Percentiles rank a stretch among this genome's conserved stretches.
Evolutionary conservation across 2,888 invertebrate genomes (phyloP).

Genomic region (Epinotia ramella): DNA sequence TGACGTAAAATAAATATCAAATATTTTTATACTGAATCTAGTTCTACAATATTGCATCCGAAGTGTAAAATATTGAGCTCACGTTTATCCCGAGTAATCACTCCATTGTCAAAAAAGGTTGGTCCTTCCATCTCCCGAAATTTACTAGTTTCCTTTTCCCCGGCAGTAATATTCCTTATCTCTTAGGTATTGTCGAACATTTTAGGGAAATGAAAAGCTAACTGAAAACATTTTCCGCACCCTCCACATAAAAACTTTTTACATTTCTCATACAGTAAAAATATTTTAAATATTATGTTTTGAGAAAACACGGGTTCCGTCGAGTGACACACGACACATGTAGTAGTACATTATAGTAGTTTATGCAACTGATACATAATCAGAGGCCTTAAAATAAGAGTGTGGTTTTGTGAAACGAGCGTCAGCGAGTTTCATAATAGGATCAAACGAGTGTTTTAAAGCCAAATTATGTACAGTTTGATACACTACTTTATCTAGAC

Average conservation of each 20-base stretch:
- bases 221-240: constrained; percentile 43
- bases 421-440: too few species aligned
- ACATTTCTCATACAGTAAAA: constrained; percentile 36
- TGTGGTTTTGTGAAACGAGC: too few species aligned
- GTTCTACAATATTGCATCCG: not conserved
- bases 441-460: too few species aligned
- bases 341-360: too few species aligned
- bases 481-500: too few species aligned
- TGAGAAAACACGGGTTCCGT: constrained; percentile 2
- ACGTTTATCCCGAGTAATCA: constrained; percentile 22
- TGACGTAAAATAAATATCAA: too few species aligned
- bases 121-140: constrained; percentile 33
- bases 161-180: constrained; percentile 41
- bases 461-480: too few species aligned
- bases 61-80: constrained; percentile 19
- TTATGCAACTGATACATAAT: too few species aligned
- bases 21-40: not conserved
- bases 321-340: too few species aligned
- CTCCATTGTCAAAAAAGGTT: constrained; percentile 42
- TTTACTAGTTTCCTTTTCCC: constrained; percentile 40
- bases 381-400: too few species aligned
- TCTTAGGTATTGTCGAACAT: constrained; percentile 43
- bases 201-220: constrained; percentile 43
- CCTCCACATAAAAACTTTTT: constrained; percentile 41
- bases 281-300: constrained; percentile 19